A percentile compares a stretch with the other conserved stretches of the same genome.
These are phyloP conservation scores for Chydorus sphaericus DNA, from an alignment of 2,888 invertebrate genomes.

Conservation along the genomic window DNA sequence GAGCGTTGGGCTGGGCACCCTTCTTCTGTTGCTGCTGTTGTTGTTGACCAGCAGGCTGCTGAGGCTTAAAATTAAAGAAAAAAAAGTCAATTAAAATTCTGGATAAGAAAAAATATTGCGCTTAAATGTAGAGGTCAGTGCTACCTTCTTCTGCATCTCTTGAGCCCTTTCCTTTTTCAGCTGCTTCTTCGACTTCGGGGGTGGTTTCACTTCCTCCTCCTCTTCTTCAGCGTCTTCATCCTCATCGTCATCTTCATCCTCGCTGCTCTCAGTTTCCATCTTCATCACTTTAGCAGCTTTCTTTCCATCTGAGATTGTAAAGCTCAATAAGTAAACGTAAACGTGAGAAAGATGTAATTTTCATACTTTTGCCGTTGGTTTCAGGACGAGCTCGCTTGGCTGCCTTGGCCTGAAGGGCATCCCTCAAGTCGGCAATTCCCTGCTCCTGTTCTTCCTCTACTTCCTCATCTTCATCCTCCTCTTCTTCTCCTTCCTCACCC, in stretches of 20 bases:
- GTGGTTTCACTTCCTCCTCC: conserved; percentile 15
- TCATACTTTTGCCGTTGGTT: neutral
- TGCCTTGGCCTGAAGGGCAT: neutral
- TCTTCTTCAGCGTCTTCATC: conserved; percentile 16
- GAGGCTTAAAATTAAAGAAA: neutral
- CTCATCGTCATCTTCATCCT: conserved; percentile 26
- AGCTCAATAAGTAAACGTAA: neutral
- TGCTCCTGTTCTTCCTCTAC: neutral
- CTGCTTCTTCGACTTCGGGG: conserved; percentile 11
- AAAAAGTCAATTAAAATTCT: neutral
- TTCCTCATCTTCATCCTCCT: conserved; percentile 17
- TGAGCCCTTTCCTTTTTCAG: conserved; percentile 24
- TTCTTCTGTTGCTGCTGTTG: neutral
- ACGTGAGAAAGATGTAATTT: neutral
- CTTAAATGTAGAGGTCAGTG: neutral
- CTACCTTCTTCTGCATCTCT: conserved; percentile 17
- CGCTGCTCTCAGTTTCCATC: conserved; percentile 32
- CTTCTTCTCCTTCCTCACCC: conserved; percentile 24
- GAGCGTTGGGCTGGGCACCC: conserved; percentile 10
- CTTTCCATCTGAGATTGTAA: neutral
- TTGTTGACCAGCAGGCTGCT: conserved; percentile 16
- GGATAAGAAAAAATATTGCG: neutral
- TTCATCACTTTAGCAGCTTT: conserved; percentile 16
- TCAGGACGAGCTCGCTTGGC: neutral
- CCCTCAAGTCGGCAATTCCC: neutral